These are phyloP conservation scores for Pissodes strobi DNA, from an alignment of 1,140 invertebrate genomes.

Conservation along the genomic window DNA sequence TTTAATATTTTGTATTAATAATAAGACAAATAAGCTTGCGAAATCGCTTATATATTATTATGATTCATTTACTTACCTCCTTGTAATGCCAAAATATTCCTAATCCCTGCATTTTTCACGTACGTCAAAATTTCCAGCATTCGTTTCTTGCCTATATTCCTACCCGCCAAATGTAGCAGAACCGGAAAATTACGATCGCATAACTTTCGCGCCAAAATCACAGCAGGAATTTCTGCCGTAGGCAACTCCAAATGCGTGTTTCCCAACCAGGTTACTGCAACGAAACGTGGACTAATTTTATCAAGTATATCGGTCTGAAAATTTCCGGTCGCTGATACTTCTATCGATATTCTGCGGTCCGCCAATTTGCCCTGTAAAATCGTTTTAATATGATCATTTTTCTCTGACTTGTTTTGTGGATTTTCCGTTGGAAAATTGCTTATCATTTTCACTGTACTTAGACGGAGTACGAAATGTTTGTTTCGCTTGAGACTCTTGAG, in stretches of 20 bases:
- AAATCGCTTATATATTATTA: neutral
- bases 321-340: slow-evolving; percentile 36
- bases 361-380: neutral
- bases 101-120: slow-evolving; percentile 37
- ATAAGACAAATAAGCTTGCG: no score
- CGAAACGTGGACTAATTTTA: slow-evolving; percentile 29
- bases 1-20: no score
- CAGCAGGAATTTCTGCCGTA: slow-evolving; percentile 28
- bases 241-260: slow-evolving; percentile 15
- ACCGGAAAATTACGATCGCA: slow-evolving; percentile 25
- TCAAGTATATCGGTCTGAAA: slow-evolving; percentile 22
- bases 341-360: slow-evolving; percentile 31
- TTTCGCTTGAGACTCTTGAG: no score
- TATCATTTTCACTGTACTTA: no score
- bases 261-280: slow-evolving; percentile 45
- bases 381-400: neutral
- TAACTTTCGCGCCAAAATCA: slow-evolving; percentile 37
- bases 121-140: slow-evolving; percentile 39
- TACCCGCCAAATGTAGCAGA: slow-evolving; percentile 44
- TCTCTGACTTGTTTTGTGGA: no score
- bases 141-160: slow-evolving; percentile 35
- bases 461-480: no score
- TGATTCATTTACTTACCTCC: slow-evolving; percentile 39
- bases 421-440: no score
- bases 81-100: slow-evolving; percentile 48